Evolutionary conservation across 2,888 invertebrate species (phyloP), one percentile per base, ranked within the genome.

Genomic region (Automeris io): DNA sequence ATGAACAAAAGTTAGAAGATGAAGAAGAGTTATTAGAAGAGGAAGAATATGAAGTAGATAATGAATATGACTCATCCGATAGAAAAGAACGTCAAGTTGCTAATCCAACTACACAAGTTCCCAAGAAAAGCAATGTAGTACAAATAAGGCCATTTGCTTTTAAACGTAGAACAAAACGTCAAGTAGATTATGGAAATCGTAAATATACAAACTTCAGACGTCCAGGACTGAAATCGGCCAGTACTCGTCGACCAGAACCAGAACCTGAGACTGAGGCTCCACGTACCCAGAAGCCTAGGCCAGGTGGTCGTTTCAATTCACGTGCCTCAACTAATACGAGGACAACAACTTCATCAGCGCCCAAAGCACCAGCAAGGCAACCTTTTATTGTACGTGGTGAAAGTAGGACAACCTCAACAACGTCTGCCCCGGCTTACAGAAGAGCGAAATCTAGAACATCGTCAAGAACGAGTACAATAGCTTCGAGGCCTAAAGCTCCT

Each of bases 361-460:
- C 89, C 37, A 82, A 87, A 39, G 70, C 74, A 7, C 65, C 81
- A 5, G 82, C 87, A 11, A 88, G 95, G 36, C 88, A 92, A 35
- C 94, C 94, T 43, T 95, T 95, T 60, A 95, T 95, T 5, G 73
- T 95, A 11, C 87, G 95, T 34, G 94, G 95, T 58, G 93, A 93
- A 59, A 92, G 92, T 47, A 78, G 80, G 55, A 76, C 83, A 4
- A 70, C 65, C 0, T 47, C 86, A 1, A 82, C 89, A 2, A 72
- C 87, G 12, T 57, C 87, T 5, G 76, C 90, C 37, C 85, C 90
- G 9, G 88, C 88, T 40, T 93, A 91, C 47, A 91, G 92, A 53
- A 89, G 90, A 53, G 68, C 73, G 9, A 85, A 83, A 46, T 61
- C 88, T 2, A 77, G 88, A 43, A 80, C 89, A 5, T 62, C 81